Evolutionary conservation across 2,113 vertebrate genomes (phyloP), one percentile per base, ranked within the genome.

Genomic region (Perca fluviatilis): DNA sequence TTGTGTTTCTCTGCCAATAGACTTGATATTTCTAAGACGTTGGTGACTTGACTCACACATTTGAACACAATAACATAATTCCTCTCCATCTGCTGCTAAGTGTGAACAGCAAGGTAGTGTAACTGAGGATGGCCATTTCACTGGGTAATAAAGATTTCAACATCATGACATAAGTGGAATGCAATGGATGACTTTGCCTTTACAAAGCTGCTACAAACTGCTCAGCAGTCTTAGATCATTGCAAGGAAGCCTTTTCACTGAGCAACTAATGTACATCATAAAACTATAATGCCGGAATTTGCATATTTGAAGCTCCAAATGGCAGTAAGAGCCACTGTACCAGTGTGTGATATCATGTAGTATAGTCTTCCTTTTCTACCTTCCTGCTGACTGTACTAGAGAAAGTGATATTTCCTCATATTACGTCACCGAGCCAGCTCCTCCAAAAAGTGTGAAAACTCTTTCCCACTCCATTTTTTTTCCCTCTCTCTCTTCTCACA

Each of bases 341-440:
- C 70, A 13, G 2, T 16, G 7, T 76, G 21, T 57, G 51, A 36
- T 67, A 13, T 49, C 58, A 54, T 73, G 64, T 62, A 8, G 21
- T 40, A 8, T 3, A 18, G 57, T 53, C 49, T 27, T 25, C 2
- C 25, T 70, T 25, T 25, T 33, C 62, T 67, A 27, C 64, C 61
- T 47, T 69, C n/a, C 19, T 27, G 30, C 72, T 80, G 87, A 76
- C 65, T 87, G 66, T 43, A 65, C 56, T n/a, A 66, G 49, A 79
- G 75, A 68, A 72, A 72, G 70, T 63, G 64, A 78, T 77, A 81
- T 86, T 91, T 90, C 87, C n/a, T 77, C 10, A 65, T 46, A 79
- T 84, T 87, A 82, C 84, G 47, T 92, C 87, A 91, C 56, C 36
- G n/a, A 67, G 13, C 50, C 63, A 70, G 77, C 79, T 79, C 47